A percentile compares a stretch with the other conserved stretches of the same genome.
phyloP scores from a whole-genome alignment of 2,797 vertebrate genomes.

The Craterocephalus amniculus region DNA sequence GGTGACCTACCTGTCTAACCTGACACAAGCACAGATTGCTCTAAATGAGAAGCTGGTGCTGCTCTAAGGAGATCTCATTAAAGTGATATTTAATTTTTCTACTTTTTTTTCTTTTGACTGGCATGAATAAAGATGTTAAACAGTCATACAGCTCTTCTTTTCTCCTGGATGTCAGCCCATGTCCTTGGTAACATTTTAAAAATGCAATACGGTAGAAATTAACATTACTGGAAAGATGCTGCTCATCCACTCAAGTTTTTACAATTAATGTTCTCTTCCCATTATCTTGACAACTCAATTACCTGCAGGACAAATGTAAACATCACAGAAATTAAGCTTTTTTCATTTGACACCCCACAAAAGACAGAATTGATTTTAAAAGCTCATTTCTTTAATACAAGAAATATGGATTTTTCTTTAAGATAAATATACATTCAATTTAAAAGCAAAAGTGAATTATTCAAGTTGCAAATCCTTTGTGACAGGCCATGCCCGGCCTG shows the following conservation, averaged over 20 bases:
- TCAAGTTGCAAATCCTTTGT: constrained; percentile 30
- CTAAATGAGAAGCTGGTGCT: constrained; percentile 96
- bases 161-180: background rate
- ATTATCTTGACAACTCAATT: background rate
- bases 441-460: constrained; percentile 18
- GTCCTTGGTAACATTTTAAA: background rate
- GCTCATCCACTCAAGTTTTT: constrained; percentile 11
- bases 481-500: constrained; percentile 54
- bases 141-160: constrained; percentile 40
- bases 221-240: background rate
- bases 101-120: constrained; percentile 53
- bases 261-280: background rate
- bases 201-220: constrained; percentile 7
- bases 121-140: constrained; percentile 73
- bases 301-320: background rate
- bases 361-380: background rate
- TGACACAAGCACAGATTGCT: constrained; percentile 97
- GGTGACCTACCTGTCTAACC: constrained; percentile 98
- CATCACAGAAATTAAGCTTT: background rate
- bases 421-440: constrained; percentile 70
- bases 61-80: constrained; percentile 69
- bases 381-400: constrained; percentile 14
- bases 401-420: background rate
- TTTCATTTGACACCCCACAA: background rate
- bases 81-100: constrained; percentile 76